phyloP scores from a whole-genome alignment of 2,888 invertebrate genomes.

The Hyposoter didymator region DNA sequence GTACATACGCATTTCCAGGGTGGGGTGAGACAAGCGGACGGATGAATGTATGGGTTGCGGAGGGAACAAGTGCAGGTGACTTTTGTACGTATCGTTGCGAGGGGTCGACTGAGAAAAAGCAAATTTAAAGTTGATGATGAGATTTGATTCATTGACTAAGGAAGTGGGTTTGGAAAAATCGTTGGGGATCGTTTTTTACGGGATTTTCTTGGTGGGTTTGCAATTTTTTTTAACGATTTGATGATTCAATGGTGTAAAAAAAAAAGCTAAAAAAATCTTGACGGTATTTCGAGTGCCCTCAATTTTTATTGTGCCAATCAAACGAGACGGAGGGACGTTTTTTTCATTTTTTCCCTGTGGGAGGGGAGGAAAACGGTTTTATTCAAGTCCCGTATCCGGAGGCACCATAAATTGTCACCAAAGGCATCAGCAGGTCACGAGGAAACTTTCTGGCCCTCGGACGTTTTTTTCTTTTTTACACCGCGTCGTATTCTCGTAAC shows the following conservation, averaged over 20 bases:
- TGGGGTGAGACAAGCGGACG: slow-evolving; percentile 1
- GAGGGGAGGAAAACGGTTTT: slow-evolving; percentile 25
- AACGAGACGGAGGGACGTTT: slow-evolving; percentile 30
- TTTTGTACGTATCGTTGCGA: slow-evolving; percentile 8
- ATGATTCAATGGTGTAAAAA: background rate
- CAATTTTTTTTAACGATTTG: background rate
- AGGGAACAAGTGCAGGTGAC: slow-evolving; percentile 45
- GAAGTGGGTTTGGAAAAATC: background rate
- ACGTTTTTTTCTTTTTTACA: slow-evolving; percentile 47
- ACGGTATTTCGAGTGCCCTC: slow-evolving; percentile 39
- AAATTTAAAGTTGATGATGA: background rate
- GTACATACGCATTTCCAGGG: slow-evolving; percentile 57
- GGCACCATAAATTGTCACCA: slow-evolving; percentile 55
- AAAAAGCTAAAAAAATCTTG: slow-evolving; percentile 31
- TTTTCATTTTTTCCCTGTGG: slow-evolving; percentile 26
- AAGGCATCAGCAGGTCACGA: slow-evolving; percentile 49
- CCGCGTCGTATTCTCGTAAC: slow-evolving; percentile 67
- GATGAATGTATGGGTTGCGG: background rate
- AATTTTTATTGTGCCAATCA: slow-evolving; percentile 59
- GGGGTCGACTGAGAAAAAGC: slow-evolving; percentile 23
- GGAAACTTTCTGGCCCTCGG: slow-evolving; percentile 49
- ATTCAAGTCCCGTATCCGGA: slow-evolving; percentile 40
- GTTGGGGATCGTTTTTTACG: background rate
- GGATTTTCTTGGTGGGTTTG: background rate
- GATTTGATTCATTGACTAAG: background rate